phyloP scores from a whole-genome alignment of 1,140 invertebrate genomes.

The Drosophila varians region DNA sequence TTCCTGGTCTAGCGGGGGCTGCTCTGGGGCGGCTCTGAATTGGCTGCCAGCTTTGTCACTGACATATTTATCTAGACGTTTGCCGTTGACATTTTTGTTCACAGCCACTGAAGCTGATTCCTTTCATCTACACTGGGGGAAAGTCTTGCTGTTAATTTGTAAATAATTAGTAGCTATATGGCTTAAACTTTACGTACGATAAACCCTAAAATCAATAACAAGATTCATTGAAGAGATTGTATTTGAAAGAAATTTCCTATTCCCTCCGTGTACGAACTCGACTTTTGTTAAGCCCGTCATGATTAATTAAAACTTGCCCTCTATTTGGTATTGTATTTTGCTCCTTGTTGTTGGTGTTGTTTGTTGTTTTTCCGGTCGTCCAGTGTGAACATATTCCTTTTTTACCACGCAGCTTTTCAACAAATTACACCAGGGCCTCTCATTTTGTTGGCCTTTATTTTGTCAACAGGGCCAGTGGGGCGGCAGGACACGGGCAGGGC shows the following conservation, averaged over 20 bases:
- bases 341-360: slow-evolving; percentile 19
- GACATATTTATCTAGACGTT: slow-evolving; percentile 80
- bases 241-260: not conserved
- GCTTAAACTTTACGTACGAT: too few species aligned
- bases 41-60: slow-evolving; percentile 41
- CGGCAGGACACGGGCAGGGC: not conserved
- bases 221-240: not conserved
- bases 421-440: slow-evolving; percentile 57
- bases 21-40: slow-evolving; percentile 4
- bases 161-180: not conserved
- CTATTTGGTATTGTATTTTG: slow-evolving; percentile 12
- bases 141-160: not conserved
- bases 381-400: slow-evolving; percentile 56
- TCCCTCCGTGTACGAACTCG: slow-evolving; percentile 13
- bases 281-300: slow-evolving; percentile 66
- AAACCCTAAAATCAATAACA: too few species aligned
- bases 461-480: not conserved
- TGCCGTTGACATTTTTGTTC: slow-evolving; percentile 70
- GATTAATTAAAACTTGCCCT: slow-evolving; percentile 76
- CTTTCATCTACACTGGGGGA: slow-evolving; percentile 12
- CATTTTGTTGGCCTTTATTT: slow-evolving; percentile 5
- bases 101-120: slow-evolving; percentile 35
- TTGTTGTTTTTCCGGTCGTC: slow-evolving; percentile 9
- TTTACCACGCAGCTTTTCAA: slow-evolving; percentile 70
- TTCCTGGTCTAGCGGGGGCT: not conserved